These are phyloP conservation scores for Pampus argenteus DNA, from an alignment of 2,797 vertebrate genomes.

Conservation along the genomic window DNA sequence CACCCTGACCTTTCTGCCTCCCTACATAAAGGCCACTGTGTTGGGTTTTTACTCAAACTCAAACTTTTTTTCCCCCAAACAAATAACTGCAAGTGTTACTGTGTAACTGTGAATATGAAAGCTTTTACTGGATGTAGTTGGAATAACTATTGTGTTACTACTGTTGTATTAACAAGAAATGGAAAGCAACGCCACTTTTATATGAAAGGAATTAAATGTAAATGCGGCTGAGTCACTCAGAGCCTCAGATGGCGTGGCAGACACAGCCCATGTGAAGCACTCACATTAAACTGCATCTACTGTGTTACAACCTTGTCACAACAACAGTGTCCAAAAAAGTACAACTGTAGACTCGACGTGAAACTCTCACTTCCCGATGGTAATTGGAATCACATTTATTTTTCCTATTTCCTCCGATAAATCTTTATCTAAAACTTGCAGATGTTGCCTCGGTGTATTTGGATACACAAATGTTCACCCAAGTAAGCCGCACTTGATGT, in stretches of 20 bases:
- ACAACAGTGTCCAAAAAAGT: slow-evolving; percentile 22
- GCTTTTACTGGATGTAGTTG: not conserved
- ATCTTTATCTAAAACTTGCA: slow-evolving; percentile 74
- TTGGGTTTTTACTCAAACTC: not conserved
- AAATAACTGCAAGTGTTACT: not conserved
- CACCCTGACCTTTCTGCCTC: too few relatives aligned
- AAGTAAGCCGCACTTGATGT: slow-evolving; percentile 60
- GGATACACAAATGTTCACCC: slow-evolving; percentile 55
- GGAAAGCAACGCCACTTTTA: slow-evolving; percentile 5
- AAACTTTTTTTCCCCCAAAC: not conserved
- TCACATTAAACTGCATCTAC: slow-evolving; percentile 11
- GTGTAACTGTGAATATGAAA: not conserved
- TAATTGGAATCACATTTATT: slow-evolving; percentile 54
- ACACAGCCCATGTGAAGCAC: slow-evolving; percentile 25
- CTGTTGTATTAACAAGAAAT: not conserved
- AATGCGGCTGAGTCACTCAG: slow-evolving; percentile 29
- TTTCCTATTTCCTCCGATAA: slow-evolving; percentile 61
- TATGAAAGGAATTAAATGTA: slow-evolving; percentile 18
- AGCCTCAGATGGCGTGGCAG: not conserved
- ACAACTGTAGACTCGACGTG: slow-evolving; percentile 16
- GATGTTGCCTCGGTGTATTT: slow-evolving; percentile 68
- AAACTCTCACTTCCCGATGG: slow-evolving; percentile 28
- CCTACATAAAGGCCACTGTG: too few relatives aligned
- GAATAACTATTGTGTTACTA: slow-evolving; percentile 1
- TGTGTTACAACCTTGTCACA: slow-evolving; percentile 12